Conservation (phyloP, 2,888 invertebrate genomes). For the Sarcophaga subvicina region DNA sequence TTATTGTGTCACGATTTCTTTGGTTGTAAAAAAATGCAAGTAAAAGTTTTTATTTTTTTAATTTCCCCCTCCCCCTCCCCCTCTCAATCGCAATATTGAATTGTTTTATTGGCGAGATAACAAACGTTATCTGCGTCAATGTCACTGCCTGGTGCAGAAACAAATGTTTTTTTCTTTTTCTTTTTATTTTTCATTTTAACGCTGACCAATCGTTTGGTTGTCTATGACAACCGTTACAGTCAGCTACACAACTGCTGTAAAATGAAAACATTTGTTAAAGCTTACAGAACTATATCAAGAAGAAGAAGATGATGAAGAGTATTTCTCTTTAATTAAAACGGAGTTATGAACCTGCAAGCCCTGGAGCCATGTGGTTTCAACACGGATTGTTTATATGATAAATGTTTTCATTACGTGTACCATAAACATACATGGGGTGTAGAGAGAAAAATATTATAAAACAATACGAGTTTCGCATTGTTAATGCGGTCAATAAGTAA, state of each 20-base stretch:
- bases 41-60: not conserved
- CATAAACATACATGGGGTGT: not conserved
- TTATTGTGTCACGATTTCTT: slow-evolving; percentile 1
- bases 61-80: no score
- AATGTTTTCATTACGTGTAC: slow-evolving; percentile 33
- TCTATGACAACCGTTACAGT: not conserved
- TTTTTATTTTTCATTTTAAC: not conserved
- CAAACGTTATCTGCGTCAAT: not conserved
- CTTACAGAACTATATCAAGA: not conserved
- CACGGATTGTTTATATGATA: slow-evolving; percentile 33
- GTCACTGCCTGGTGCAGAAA: not conserved
- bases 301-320: not conserved
- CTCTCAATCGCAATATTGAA: not conserved
- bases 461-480: slow-evolving; percentile 29
- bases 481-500: not conserved
- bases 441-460: not conserved
- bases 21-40: not conserved
- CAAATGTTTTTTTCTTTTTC: not conserved
- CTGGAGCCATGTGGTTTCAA: not conserved
- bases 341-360: not conserved
- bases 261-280: not conserved
- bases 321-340: not conserved
- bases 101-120: no score
- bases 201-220: not conserved
- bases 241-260: not conserved